Percentiles rank a stretch among this genome's conserved stretches.
phyloP scores from a whole-genome alignment of 2,113 vertebrate species.

The Callopanchax toddi region DNA sequence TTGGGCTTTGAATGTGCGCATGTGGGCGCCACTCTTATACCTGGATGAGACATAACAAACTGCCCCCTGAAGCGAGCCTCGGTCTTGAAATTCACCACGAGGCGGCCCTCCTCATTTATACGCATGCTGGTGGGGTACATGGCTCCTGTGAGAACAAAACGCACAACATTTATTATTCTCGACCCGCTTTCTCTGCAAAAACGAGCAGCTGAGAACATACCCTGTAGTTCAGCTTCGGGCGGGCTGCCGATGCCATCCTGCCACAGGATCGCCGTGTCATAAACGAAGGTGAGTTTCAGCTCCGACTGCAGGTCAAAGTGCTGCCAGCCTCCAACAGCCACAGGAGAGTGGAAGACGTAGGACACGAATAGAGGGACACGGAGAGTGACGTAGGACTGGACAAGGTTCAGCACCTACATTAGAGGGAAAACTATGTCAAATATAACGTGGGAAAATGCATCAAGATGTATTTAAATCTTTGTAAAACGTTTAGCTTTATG shows the following conservation, averaged over 20 bases:
- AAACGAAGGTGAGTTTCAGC: slow-evolving; percentile 83
- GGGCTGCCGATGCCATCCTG: slow-evolving; percentile 82
- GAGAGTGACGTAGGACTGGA: slow-evolving; percentile 82
- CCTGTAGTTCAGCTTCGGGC: slow-evolving; percentile 81
- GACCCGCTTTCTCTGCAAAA: background rate
- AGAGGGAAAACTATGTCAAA: background rate
- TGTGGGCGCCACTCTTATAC: slow-evolving; percentile 49
- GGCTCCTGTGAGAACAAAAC: slow-evolving; percentile 66
- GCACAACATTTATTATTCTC: background rate
- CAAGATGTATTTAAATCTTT: background rate
- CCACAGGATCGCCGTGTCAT: slow-evolving; percentile 84
- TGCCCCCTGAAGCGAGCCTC: slow-evolving; percentile 79
- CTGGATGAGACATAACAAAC: slow-evolving; percentile 84
- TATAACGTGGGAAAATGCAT: background rate
- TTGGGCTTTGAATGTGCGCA: slow-evolving; percentile 18
- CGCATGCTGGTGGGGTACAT: slow-evolving; percentile 82
- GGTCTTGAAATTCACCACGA: slow-evolving; percentile 81
- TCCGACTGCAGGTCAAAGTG: slow-evolving; percentile 85
- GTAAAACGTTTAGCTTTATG: background rate
- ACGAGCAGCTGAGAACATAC: slow-evolving; percentile 43
- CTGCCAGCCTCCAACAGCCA: slow-evolving; percentile 80
- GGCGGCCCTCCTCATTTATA: slow-evolving; percentile 79
- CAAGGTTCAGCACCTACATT: slow-evolving; percentile 81
- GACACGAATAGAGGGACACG: slow-evolving; percentile 80
- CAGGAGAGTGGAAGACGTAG: slow-evolving; percentile 82